These are phyloP conservation scores for Corbicula japonica DNA, from an alignment of 2,888 invertebrate genomes.

Conservation along the genomic window DNA sequence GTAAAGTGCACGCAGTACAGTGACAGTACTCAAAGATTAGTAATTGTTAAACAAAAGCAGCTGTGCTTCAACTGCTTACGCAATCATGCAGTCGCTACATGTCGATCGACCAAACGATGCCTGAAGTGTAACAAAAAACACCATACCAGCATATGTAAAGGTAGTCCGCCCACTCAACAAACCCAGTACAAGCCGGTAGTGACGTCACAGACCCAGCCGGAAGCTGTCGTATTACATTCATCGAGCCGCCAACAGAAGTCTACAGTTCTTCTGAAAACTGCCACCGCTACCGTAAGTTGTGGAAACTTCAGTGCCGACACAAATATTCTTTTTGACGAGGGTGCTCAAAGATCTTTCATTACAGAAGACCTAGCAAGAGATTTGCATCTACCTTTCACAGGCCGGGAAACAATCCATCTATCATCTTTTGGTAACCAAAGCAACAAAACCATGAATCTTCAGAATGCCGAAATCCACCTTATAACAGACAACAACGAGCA, in stretches of 20 bases:
- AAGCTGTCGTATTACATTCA: neutral
- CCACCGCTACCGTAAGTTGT: conserved; percentile 14
- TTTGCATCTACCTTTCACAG: conserved; percentile 19
- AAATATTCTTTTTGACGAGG: conserved; percentile 42
- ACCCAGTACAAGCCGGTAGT: neutral
- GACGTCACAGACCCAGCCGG: neutral
- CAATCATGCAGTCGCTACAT: no score
- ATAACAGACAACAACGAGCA: conserved; percentile 16
- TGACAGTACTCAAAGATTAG: no score
- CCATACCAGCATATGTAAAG: no score
- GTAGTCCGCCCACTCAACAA: no score
- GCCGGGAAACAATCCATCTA: conserved; percentile 33
- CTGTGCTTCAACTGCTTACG: no score
- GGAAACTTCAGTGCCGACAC: neutral
- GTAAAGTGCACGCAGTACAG: no score
- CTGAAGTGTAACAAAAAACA: no score
- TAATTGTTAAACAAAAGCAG: no score
- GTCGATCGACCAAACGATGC: no score
- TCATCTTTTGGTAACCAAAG: conserved; percentile 60
- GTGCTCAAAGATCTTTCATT: conserved; percentile 49
- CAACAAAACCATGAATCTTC: no score
- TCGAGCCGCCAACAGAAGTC: neutral
- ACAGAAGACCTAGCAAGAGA: conserved; percentile 39
- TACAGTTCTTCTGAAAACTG: conserved; percentile 13
- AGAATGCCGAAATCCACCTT: no score